phyloP scores from a whole-genome alignment of 2,113 vertebrate genomes.

The Poecile atricapillus region DNA sequence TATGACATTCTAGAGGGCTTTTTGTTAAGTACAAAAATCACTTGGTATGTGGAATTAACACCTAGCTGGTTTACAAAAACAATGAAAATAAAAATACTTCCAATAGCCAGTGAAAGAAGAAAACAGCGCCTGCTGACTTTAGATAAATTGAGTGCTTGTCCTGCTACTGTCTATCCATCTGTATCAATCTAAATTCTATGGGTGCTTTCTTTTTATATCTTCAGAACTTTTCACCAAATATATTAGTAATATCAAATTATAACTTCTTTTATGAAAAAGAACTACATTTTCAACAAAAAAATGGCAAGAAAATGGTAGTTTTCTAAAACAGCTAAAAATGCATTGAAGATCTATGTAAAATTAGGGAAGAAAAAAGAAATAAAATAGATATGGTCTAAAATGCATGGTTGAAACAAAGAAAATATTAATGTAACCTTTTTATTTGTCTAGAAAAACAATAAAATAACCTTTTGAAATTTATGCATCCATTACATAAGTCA shows the following conservation, averaged over 20 bases:
- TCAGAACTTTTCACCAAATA: neutral
- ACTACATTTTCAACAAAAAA: neutral
- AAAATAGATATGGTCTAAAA: neutral
- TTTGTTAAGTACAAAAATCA: neutral
- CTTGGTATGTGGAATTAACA: neutral
- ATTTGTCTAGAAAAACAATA: neutral
- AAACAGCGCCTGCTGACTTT: neutral
- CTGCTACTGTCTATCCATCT: neutral
- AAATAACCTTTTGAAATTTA: neutral
- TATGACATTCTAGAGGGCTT: neutral
- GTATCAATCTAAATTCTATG: neutral
- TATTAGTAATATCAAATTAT: neutral
- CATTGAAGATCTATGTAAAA: neutral
- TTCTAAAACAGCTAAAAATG: neutral
- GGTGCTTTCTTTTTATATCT: neutral
- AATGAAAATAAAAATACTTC: neutral
- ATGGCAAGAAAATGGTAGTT: neutral
- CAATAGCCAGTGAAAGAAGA: neutral
- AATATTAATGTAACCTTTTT: neutral
- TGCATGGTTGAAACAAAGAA: neutral
- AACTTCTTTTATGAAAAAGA: neutral
- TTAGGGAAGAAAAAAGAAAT: neutral
- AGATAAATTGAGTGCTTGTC: neutral
- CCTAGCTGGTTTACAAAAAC: neutral
- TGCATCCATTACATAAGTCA: neutral